Base-by-base conservation (phyloP, 2,113 vertebrate species). In the Paratilapia polleni region DNA sequence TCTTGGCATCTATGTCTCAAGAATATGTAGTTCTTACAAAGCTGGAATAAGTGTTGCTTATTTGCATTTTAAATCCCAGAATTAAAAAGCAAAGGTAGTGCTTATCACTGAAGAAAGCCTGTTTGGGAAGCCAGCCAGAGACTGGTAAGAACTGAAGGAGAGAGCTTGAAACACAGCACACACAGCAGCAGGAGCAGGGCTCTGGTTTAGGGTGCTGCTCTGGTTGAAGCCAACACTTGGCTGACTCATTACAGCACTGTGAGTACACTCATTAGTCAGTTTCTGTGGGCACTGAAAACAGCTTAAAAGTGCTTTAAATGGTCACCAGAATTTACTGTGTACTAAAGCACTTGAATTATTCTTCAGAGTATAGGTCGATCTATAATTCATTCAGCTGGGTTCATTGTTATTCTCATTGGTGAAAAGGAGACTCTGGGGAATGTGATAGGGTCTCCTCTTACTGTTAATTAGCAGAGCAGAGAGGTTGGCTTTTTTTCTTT, bases 371-470 rank as follows among this genome's bases (percentile, higher is more conserved):
- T 49, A 61, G 70, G 54, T 54, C 41, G 36, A 92, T 94, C 87
- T 92, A 90, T 93, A 92, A 94, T 95, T 94, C 87, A 93, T 91
- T 89, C 83, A 57, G 61, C 81, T 62, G 38, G 81, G 63, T 89
- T 94, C 91, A 90, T 92, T 94, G 94, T 92, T 92, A 92, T 93
- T 92, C 94, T 91, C 84, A 79, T 19, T 87, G 91, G 90, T 89
- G 89, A 81, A 87, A 73, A 62, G 79, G 63, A 81, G 86, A 88
- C 83, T 89, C 89, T 80, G 79, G 91, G 83, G 90, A 81, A 79
- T 68, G 81, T 81, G 80, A 92, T 87, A 56, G 62, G 61, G 83
- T 63, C 79, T 89, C 68, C 78, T 87, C 83, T 84, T 74, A 54
- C 83, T 82, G 88, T 91, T 95, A 92, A 94, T 94, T 93, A 93